These are phyloP conservation scores for Sparidentex hasta DNA, from an alignment of 2,797 vertebrate genomes.

Conservation along the genomic window DNA sequence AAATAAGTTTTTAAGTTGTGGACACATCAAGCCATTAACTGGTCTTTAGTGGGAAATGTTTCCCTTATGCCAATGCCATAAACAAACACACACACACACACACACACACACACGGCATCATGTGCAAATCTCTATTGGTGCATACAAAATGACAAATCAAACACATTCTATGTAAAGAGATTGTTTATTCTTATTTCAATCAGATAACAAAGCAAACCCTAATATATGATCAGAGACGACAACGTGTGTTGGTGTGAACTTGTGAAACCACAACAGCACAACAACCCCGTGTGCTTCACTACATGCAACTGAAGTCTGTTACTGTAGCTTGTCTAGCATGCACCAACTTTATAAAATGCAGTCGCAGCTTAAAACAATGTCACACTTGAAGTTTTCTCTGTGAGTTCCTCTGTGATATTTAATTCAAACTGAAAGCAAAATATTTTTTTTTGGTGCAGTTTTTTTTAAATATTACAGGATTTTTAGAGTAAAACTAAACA, in stretches of 20 bases:
- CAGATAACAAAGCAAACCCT: not conserved
- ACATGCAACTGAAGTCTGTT: not conserved
- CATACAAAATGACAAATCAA: not conserved
- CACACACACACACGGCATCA: not conserved
- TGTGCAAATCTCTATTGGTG: not conserved
- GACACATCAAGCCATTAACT: too few species aligned
- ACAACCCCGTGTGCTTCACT: not conserved
- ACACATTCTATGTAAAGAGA: not conserved
- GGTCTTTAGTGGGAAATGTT: too few species aligned
- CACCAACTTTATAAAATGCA: not conserved
- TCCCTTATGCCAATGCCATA: too few species aligned
- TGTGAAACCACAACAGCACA: not conserved
- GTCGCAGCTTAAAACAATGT: not conserved
- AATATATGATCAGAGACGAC: too few species aligned
- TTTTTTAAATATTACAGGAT: not conserved
- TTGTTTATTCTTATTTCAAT: not conserved
- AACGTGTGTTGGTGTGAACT: too few species aligned
- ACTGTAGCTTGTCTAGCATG: not conserved
- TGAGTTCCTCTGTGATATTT: too few species aligned
- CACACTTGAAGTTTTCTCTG: not conserved
- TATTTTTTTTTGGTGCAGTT: not conserved
- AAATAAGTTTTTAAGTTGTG: too few species aligned
- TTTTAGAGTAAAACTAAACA: not conserved
- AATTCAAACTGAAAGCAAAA: not conserved
- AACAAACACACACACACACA: not conserved